Evolutionary conservation across 64 coral and sea anemone genomes (phyloP), one percentile per base, ranked within the genome.

Genomic region (Montipora capricornis): DNA sequence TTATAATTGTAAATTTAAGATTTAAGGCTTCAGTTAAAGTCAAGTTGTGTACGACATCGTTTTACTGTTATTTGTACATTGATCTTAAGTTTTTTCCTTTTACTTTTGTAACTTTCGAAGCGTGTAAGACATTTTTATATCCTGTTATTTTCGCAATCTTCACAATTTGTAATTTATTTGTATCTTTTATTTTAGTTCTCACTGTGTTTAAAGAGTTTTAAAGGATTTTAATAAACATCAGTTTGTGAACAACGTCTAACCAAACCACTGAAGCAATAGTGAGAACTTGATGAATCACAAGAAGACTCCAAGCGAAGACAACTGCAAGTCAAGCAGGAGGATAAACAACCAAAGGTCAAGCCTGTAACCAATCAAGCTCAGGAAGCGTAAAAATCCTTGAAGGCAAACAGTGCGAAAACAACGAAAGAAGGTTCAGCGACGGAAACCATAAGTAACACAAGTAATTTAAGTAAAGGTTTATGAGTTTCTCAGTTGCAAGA

Each of bases 351-450:
- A 78, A 78, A 19, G 17, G 37, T n/a, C 37, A 78, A 50, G 76
- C 16, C 76, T 12, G 76, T 78, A 78, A 78, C 76, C 17, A 6
- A 78, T 49, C 76, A 78, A 78, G 76, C 3, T 78, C 76, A 78
- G 49, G 76, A 78, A 78, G 76, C 76, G 16, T 78, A 17, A 78
- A 78, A 78, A 48, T 11, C 11, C 61, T 64, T 14, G 61, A 16
- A 17, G 14, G 13, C 61, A 1, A 29, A 9, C 74, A 0, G 37
- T 29, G 20, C 44, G 2, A 76, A 45, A 17, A 46, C 20, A 76
- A 29, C 22, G 26, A 76, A 76, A 29, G 37, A 44, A 76, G 37
- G 76, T 78, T 48, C 37, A 78, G 76, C 47, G 11, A 78, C 11
- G 45, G 47, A 49, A 48, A 78, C 37, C 47, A 48, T 78, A 52